Conservation (phyloP, 2,113 vertebrate species). For the Tragelaphus scriptus region DNA sequence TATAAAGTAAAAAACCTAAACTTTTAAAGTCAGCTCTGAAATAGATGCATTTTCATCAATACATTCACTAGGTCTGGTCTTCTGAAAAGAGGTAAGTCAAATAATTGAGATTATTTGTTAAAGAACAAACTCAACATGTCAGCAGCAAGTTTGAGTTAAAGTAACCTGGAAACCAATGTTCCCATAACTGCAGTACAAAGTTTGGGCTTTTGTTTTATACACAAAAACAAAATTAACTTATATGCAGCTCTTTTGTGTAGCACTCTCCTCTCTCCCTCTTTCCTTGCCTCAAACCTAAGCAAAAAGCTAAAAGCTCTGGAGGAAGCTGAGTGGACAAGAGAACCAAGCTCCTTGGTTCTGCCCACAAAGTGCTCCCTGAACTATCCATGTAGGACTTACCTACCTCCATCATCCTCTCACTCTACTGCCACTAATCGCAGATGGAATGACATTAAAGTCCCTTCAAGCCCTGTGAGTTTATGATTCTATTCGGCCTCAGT, state of each 20-base stretch:
- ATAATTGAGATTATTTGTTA: background rate
- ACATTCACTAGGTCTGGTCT: conserved; percentile 61
- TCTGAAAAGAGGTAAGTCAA: conserved; percentile 13
- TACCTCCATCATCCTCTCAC: background rate
- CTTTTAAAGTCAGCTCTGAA: conserved; percentile 61
- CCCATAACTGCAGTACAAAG: background rate
- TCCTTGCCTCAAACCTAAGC: background rate
- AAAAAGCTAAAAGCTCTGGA: background rate
- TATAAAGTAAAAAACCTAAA: conserved; percentile 64
- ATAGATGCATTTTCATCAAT: conserved; percentile 57
- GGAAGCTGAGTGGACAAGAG: background rate
- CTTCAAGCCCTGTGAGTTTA: background rate
- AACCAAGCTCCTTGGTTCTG: background rate
- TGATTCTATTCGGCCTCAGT: too few species aligned
- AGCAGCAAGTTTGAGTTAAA: conserved; percentile 59
- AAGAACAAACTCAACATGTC: conserved; percentile 51
- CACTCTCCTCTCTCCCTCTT: background rate
- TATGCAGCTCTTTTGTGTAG: background rate
- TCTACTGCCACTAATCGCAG: background rate
- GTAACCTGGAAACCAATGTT: conserved; percentile 9
- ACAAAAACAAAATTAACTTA: background rate
- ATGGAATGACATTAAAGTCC: background rate
- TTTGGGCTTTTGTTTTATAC: background rate
- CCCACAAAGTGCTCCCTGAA: background rate
- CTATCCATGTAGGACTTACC: background rate